Evolutionary conservation across 1,140 invertebrate species (phyloP).

Genomic region (Eubasilissa regina): DNA sequence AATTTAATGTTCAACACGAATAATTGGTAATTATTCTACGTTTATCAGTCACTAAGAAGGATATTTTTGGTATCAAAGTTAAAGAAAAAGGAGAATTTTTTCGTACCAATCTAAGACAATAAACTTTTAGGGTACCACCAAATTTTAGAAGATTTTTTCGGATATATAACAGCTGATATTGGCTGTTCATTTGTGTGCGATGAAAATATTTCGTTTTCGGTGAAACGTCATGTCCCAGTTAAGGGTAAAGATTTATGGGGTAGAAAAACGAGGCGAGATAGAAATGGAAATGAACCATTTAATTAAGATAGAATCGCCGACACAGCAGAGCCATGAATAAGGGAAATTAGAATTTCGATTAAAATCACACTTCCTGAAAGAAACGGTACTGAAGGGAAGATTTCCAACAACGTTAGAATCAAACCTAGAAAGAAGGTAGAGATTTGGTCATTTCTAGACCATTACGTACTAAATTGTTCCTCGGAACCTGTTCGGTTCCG

Average conservation of each 20-base stretch:
- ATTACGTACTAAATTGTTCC: background rate
- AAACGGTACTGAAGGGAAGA: background rate
- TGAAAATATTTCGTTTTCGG: slow-evolving; percentile 30
- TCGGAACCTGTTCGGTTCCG: background rate
- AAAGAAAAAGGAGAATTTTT: too few relatives aligned
- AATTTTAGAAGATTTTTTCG: too few relatives aligned
- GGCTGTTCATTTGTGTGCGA: background rate
- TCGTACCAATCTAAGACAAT: too few relatives aligned
- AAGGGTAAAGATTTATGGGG: slow-evolving; percentile 36
- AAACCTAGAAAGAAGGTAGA: too few relatives aligned
- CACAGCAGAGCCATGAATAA: slow-evolving; percentile 26
- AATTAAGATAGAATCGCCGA: slow-evolving; percentile 42
- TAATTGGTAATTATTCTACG: too few relatives aligned
- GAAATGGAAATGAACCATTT: slow-evolving; percentile 42
- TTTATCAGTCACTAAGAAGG: too few relatives aligned
- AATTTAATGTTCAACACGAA: too few relatives aligned
- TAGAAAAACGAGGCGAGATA: slow-evolving; percentile 31
- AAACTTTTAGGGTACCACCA: too few relatives aligned
- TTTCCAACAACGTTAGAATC: background rate
- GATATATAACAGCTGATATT: too few relatives aligned
- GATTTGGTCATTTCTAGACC: background rate
- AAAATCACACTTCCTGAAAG: slow-evolving; percentile 39
- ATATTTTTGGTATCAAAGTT: too few relatives aligned
- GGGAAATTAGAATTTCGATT: slow-evolving; percentile 43
- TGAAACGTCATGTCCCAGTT: slow-evolving; percentile 4